A percentile compares a stretch with the other conserved stretches of the same genome.
phyloP scores from a whole-genome alignment of 2,888 invertebrate species.

The Monochamus alternatus region DNA sequence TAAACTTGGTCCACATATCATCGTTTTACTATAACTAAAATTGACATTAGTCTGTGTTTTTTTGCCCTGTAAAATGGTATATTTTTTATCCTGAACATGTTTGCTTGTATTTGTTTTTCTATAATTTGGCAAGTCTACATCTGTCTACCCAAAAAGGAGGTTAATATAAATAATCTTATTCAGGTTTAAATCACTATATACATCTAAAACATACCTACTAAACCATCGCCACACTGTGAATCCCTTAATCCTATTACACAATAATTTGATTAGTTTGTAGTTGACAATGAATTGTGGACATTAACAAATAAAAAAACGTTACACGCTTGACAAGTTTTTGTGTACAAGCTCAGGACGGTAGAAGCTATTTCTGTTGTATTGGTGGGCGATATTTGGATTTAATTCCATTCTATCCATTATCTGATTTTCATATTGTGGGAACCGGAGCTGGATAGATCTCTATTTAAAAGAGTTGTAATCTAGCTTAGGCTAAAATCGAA shows the following conservation, averaged over 20 bases:
- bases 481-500: neutral
- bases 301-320: conserved; percentile 25
- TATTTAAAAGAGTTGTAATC: neutral
- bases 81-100: no score
- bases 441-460: neutral
- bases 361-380: conserved; percentile 9
- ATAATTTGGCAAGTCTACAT: no score
- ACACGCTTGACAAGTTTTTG: conserved; percentile 16
- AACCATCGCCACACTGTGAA: conserved; percentile 13
- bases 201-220: neutral
- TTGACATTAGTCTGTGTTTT: no score
- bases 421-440: conserved; percentile 2
- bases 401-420: neutral
- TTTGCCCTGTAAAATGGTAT: no score
- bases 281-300: conserved; percentile 19
- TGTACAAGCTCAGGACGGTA: conserved; percentile 13
- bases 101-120: no score
- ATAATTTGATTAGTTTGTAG: conserved; percentile 33
- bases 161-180: neutral
- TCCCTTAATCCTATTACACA: conserved; percentile 30
- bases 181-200: neutral
- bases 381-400: neutral
- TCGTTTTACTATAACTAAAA: no score
- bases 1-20: no score
- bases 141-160: no score